Base-by-base conservation (phyloP, 2,888 invertebrate genomes). In the Alsophila aescularia region DNA sequence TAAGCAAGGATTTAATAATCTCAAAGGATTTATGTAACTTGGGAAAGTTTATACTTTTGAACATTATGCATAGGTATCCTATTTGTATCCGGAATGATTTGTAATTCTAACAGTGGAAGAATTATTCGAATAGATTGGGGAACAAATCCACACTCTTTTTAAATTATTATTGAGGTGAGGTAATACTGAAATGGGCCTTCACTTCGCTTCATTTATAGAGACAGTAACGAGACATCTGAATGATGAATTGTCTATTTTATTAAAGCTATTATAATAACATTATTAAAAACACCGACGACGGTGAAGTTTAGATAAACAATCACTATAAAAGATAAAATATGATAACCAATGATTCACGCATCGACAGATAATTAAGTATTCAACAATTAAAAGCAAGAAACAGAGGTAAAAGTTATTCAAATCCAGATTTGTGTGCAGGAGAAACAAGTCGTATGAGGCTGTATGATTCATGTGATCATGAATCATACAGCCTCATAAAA, bases 401-500 rank as follows among this genome's bases (percentile, higher is more conserved):
- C 32, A 9, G 12, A 16, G 18, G 18, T 34, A 34, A 18, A 36
- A 27, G 9, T 16, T 35, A 9, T 12, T 41, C 9, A 14, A n/a
- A 5, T 24, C 6, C n/a, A 12, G 18, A 32, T 39, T 40, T 39
- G 13, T n/a, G 15, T 7, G 39, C 29, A 47, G 44, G 29, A 35
- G 31, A 37, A 21, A 32, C 14, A 5, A 2, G 18, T 18, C 18
- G 18, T 39, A 27, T 12, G n/a, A 49, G 9, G 8, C 6, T 10
- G 36, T 50, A 50, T 14, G 14, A 14, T 9, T 37, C 15, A 14
- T 15, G 14, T 44, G 15, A 7, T 43, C 34, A 40, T 59, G 45
- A 59, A 45, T 59, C 51, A 48, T 29, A 52, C 24, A 21, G 29
- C 12, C 34, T 13, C 49, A 50, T 61, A 58, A 58, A 45, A 52